phyloP scores from a whole-genome alignment of 2,113 vertebrate genomes.

The human (Homo sapiens) region DNA sequence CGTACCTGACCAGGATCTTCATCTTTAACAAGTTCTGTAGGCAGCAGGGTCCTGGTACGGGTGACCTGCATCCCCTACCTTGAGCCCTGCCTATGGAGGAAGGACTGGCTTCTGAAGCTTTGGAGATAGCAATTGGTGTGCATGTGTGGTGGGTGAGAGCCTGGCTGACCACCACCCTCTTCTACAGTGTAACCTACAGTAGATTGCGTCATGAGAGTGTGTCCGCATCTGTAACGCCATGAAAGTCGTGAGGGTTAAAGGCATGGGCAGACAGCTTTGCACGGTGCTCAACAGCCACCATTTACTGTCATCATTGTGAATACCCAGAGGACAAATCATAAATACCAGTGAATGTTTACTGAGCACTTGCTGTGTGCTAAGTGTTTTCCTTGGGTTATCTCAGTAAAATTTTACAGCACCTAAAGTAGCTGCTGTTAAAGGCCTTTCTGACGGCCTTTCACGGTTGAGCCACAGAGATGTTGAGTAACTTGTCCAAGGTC shows the following conservation, averaged over 20 bases:
- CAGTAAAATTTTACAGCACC: not conserved
- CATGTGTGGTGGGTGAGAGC: not conserved
- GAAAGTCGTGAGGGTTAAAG: not conserved
- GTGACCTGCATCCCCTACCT: not conserved
- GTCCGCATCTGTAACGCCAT: not conserved
- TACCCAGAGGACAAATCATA: not conserved
- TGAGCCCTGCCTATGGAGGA: not conserved
- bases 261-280: not conserved
- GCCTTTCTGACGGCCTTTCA: too few species aligned
- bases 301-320: not conserved
- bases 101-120: not conserved
- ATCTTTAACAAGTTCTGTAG: not conserved
- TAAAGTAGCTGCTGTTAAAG: not conserved
- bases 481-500: slow-evolving; percentile 25
- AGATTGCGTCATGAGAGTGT: not conserved
- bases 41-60: not conserved
- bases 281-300: not conserved
- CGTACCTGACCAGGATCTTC: not conserved
- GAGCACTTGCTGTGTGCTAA: not conserved
- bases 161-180: not conserved
- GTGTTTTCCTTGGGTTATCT: not conserved
- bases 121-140: not conserved
- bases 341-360: not conserved
- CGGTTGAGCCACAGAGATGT: not conserved
- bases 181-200: not conserved